Evolutionary conservation across 37 sponge, comb jelly and placozoan genomes (phyloP).

Genomic region (Tethya wilhelma): DNA sequence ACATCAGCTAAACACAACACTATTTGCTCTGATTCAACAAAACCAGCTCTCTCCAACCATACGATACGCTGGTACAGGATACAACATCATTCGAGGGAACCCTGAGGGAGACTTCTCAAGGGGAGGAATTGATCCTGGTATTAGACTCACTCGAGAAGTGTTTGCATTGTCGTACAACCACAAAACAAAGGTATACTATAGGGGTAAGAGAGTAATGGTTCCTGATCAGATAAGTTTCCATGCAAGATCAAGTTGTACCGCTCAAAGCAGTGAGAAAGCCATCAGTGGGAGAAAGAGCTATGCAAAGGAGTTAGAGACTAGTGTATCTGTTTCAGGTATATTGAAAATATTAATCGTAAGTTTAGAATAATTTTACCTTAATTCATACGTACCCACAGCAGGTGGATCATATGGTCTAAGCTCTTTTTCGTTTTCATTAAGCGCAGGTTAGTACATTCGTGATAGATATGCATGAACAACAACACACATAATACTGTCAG

Average conservation of each 20-base stretch:
- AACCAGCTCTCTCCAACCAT: too few relatives aligned
- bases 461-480: too few relatives aligned
- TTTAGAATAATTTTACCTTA: too few relatives aligned
- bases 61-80: conserved; percentile 8
- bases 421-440: too few relatives aligned
- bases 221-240: neutral
- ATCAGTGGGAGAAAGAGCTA: conserved; percentile 1
- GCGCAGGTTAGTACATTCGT: too few relatives aligned
- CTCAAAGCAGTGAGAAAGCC: neutral
- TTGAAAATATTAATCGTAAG: too few relatives aligned
- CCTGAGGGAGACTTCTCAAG: neutral
- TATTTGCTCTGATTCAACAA: too few relatives aligned
- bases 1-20: too few relatives aligned
- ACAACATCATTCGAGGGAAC: neutral
- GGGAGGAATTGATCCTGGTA: conserved; percentile 7
- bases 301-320: neutral
- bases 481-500: too few relatives aligned
- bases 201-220: neutral
- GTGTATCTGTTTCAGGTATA: neutral
- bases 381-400: too few relatives aligned
- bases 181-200: neutral
- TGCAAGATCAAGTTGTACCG: neutral
- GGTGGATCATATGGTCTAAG: too few relatives aligned
- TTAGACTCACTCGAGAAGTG: neutral
- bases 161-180: neutral